Evolutionary conservation across 53 echinoderm and acorn worm genomes (phyloP), one percentile per base, ranked within the genome.

Genomic region (Apostichopus leukothele): DNA sequence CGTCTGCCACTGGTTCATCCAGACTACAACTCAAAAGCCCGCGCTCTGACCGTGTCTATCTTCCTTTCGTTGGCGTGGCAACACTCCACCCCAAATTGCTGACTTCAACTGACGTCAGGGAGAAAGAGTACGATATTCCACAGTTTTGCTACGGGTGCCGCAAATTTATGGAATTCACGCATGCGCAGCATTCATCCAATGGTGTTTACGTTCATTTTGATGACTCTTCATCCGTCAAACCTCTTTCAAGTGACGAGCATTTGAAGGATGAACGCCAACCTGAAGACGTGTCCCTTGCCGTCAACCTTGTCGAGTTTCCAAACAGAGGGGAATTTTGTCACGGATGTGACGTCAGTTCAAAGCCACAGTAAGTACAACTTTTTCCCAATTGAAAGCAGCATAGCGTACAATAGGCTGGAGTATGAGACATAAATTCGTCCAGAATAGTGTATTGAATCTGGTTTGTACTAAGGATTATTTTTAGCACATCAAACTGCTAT

Each of bases 71-170:
- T 13, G 95, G 93, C 3, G 84, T 89, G 0, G 95, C 95, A 55
- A 78, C 89, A 4, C 91, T 98, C n/a, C 94, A 98, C 52, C 95
- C 93, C 5, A 98, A 95, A 84, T 83, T 89, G 9, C n/a, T 93
- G 54, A 91, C 93, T 0, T 86, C 91, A 39, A 94, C 93, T 1
- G 94, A 94, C 8, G 61, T 94, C 61, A 87, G 95, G 18, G 90
- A 92, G 50, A 90, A 83, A 60, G 81, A 76, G 9, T 67, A 92
- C 50, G 78, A 78, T 14, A 78, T 90, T 3, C 95, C 98, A 4
- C 89, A 90, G 52, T 90, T 98, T 73, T 98, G 95, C 60, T 91
- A 93, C 60, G 93, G 98, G 7, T 98, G 98, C 60, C 74, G 88
- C 18, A 74, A 75, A 55, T 87, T 87, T 52, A 87, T 87, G 88